Base-by-base conservation (phyloP, 2,797 vertebrate genomes). In the Schizopygopsis malacanthus region DNA sequence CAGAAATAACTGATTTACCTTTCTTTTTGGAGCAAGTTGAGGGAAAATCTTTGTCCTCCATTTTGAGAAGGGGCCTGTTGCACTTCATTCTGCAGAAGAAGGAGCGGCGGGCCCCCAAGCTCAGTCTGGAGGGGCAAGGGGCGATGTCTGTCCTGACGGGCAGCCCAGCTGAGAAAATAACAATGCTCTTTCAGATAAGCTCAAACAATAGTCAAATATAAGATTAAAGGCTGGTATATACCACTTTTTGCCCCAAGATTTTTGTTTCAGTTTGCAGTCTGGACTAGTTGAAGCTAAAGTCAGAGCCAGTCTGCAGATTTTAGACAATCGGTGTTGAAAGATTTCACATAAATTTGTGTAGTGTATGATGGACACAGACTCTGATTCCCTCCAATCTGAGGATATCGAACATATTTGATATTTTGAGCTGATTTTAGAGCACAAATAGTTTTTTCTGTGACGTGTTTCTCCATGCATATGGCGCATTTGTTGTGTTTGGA, bases 61-160 rank as follows among this genome's bases (percentile, higher is more conserved):
- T 93, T 91, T 97, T 98, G 73, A 96, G 96, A 0, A 94, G 92
- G 87, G 95, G 94, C 59, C 94, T 95, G 86, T 96, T 97, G 94
- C 97, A 97, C 93, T 99, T 99, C 98, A 99, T 98, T 85, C 97
- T 96, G 92, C 97, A 99, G 94, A 99, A 98, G 93, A 99, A 99
- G 87, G 98, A 98, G 41, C 98, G 95, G 0, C 97, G 93, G 8
- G 97, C 97, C 84, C 98, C 98, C 0, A 97, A 97, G 90, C 96
- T 96, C 13, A 98, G 65, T 41, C 82, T 81, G 13, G 86, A 87
- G 8, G 82, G 78, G 78, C 94, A 95, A 1, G 95, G 93, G 0
- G 95, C 94, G 83, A 95, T 91, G 70, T 98, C 97, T 0, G 96
- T 95, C 93, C 96, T 97, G 70, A 97, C 96, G 61, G 96, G 97